Percentiles rank a stretch among this genome's conserved stretches.
phyloP scores from a whole-genome alignment of 2,888 invertebrate species.

The Xanthorhoe spadicearia region DNA sequence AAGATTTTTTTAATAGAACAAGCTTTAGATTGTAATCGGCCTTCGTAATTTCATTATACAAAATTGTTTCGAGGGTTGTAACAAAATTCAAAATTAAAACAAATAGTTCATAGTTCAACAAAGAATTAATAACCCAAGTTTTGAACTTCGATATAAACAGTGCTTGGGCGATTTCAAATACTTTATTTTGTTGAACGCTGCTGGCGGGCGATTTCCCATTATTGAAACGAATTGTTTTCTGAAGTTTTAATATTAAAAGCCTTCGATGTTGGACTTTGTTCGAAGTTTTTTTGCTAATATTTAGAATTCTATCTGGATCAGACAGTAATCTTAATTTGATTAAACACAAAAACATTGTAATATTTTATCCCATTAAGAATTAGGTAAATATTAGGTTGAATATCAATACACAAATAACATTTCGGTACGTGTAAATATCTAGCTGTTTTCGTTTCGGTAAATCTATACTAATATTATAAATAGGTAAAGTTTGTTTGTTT shows the following conservation, averaged over 20 bases:
- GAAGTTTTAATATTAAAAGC: slow-evolving; percentile 73
- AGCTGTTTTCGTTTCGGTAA: too few relatives aligned
- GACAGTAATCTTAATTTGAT: background rate
- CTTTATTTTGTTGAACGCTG: slow-evolving; percentile 71
- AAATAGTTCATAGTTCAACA: slow-evolving; percentile 34
- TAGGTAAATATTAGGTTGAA: too few relatives aligned
- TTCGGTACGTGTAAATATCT: too few relatives aligned
- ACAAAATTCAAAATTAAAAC: slow-evolving; percentile 19
- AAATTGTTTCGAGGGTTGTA: slow-evolving; percentile 5
- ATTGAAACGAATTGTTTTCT: slow-evolving; percentile 78
- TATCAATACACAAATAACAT: too few relatives aligned
- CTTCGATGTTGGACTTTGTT: slow-evolving; percentile 60
- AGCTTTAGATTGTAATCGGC: background rate
- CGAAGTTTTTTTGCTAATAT: slow-evolving; percentile 54
- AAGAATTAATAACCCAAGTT: slow-evolving; percentile 64
- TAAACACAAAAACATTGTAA: background rate
- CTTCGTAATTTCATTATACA: background rate
- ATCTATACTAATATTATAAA: too few relatives aligned
- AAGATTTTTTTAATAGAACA: background rate
- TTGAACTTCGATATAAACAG: slow-evolving; percentile 67
- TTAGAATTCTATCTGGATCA: slow-evolving; percentile 38
- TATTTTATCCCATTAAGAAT: too few relatives aligned
- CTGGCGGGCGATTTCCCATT: slow-evolving; percentile 71
- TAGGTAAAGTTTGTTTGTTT: too few relatives aligned
- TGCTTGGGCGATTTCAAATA: slow-evolving; percentile 68